Evolutionary conservation across 2,888 invertebrate species (phyloP).

Genomic region (Lycia hirtaria): DNA sequence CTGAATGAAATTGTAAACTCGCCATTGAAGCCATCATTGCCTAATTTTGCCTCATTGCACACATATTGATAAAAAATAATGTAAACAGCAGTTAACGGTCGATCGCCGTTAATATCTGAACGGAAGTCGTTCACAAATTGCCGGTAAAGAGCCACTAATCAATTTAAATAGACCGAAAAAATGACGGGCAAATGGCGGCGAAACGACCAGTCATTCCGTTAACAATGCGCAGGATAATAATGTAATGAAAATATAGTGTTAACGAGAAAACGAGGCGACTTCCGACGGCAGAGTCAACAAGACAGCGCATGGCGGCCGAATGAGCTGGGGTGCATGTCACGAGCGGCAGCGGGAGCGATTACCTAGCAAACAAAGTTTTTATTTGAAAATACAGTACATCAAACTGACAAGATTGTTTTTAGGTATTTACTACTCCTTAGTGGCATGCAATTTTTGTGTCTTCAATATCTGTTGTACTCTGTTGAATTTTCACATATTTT

Average conservation of each 20-base stretch:
- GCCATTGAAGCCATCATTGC: neutral
- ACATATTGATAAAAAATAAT: slow-evolving; percentile 37
- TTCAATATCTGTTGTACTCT: too few relatives aligned
- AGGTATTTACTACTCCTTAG: too few relatives aligned
- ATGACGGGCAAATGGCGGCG: slow-evolving; percentile 29
- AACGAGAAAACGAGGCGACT: slow-evolving; percentile 63
- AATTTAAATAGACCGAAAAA: slow-evolving; percentile 39
- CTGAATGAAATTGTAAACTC: slow-evolving; percentile 2
- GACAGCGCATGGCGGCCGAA: slow-evolving; percentile 49
- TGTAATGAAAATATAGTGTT: slow-evolving; percentile 65
- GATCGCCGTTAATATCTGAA: slow-evolving; percentile 46
- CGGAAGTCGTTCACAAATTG: slow-evolving; percentile 49
- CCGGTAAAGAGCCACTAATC: slow-evolving; percentile 47
- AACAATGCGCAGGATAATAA: slow-evolving; percentile 55
- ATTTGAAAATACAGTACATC: too few relatives aligned
- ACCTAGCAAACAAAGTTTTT: too few relatives aligned
- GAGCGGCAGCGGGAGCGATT: slow-evolving; percentile 37
- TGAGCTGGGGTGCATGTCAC: slow-evolving; percentile 30
- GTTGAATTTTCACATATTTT: too few relatives aligned
- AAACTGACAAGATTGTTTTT: too few relatives aligned
- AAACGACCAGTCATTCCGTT: slow-evolving; percentile 57
- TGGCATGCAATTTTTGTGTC: too few relatives aligned
- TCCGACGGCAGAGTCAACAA: slow-evolving; percentile 74
- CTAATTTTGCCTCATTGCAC: slow-evolving; percentile 16
- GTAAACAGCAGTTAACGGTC: slow-evolving; percentile 41